Percentiles rank a stretch among this genome's conserved stretches.
phyloP scores from a whole-genome alignment of 2,113 vertebrate species.

The Oncorhynchus kisutch region DNA sequence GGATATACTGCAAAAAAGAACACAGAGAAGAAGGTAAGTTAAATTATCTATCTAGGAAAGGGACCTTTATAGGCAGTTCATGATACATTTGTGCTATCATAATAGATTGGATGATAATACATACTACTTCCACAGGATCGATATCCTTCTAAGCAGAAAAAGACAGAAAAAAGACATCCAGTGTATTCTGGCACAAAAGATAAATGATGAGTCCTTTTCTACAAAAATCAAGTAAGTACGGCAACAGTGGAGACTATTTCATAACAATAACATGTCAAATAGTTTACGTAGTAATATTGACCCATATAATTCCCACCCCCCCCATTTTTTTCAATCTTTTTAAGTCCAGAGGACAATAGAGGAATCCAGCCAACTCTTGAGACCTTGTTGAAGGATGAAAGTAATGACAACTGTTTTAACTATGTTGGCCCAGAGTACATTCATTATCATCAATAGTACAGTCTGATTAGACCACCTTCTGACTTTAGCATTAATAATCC shows the following conservation, averaged over 20 bases:
- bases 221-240: slow-evolving; percentile 40
- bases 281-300: neutral
- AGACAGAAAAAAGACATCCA: slow-evolving; percentile 42
- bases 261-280: neutral
- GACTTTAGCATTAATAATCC: neutral
- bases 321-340: neutral
- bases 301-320: neutral
- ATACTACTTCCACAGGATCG: slow-evolving; percentile 27
- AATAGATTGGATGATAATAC: neutral
- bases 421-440: neutral
- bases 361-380: slow-evolving; percentile 42
- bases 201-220: slow-evolving; percentile 20
- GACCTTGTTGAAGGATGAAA: slow-evolving; percentile 58
- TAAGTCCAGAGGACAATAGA: neutral
- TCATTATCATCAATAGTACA: neutral
- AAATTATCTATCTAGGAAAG: neutral
- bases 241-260: neutral
- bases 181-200: slow-evolving; percentile 30
- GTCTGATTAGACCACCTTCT: neutral
- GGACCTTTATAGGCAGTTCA: neutral
- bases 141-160: slow-evolving; percentile 47
- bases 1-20: slow-evolving; percentile 33
- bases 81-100: neutral
- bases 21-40: slow-evolving; percentile 55
- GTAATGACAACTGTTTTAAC: slow-evolving; percentile 36